These are phyloP conservation scores for Drosophila cognata DNA, from an alignment of 2,888 invertebrate species.

Conservation along the genomic window DNA sequence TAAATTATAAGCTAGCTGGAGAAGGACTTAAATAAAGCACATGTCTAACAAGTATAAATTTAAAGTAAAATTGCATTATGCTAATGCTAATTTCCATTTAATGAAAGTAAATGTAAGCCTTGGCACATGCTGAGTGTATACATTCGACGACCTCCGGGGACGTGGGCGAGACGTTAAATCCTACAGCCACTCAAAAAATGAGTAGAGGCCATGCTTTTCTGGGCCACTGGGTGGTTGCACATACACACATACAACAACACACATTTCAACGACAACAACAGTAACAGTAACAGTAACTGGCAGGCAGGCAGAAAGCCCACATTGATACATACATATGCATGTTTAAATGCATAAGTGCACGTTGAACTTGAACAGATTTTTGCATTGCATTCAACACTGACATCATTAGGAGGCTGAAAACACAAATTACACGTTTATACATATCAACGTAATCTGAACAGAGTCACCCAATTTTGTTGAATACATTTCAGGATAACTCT, in stretches of 20 bases:
- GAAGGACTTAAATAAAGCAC: not conserved
- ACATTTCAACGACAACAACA: conserved; percentile 1
- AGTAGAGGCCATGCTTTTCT: conserved; percentile 33
- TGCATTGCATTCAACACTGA: conserved; percentile 35
- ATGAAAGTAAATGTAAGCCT: conserved; percentile 36
- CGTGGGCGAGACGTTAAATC: conserved; percentile 28
- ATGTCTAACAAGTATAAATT: conserved; percentile 26
- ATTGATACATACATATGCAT: not conserved
- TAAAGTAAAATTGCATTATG: conserved; percentile 51
- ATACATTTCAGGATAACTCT: not conserved
- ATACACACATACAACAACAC: conserved; percentile 17
- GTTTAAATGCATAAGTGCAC: conserved; percentile 51
- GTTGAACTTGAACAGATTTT: conserved; percentile 72
- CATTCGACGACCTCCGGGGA: conserved; percentile 63
- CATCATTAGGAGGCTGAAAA: conserved; percentile 34
- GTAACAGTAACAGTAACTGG: conserved; percentile 9
- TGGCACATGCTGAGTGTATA: conserved; percentile 36
- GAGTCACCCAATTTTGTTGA: not conserved
- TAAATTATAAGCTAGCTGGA: not conserved
- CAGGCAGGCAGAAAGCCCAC: conserved; percentile 7
- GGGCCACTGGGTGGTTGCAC: conserved; percentile 52
- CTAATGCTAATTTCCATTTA: conserved; percentile 38
- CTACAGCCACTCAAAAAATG: conserved; percentile 46
- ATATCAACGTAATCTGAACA: not conserved
- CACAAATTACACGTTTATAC: not conserved